Conservation (phyloP, 1,140 invertebrate genomes). For the Orchesella cincta region DNA sequence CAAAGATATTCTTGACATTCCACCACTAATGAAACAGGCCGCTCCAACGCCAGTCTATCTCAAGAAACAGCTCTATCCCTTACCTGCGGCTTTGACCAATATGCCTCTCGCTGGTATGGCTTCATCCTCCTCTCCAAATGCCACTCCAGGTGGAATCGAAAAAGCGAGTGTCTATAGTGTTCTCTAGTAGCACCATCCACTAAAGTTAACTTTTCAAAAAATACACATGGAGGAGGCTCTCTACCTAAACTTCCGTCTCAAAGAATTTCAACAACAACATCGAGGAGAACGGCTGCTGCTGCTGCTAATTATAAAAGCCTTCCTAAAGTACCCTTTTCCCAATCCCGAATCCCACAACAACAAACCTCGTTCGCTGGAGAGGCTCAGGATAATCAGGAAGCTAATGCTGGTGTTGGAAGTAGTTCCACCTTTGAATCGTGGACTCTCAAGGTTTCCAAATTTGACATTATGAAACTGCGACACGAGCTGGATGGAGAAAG, state of each 20-base stretch:
- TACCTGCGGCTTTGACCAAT: neutral
- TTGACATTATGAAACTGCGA: constrained; percentile 9
- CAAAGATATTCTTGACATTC: neutral
- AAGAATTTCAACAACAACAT: too few species aligned
- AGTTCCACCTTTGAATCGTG: neutral
- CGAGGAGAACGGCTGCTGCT: too few species aligned
- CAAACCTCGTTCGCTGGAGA: neutral
- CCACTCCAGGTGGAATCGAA: neutral
- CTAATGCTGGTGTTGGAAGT: neutral
- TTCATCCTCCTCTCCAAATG: too few species aligned
- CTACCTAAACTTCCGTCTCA: too few species aligned
- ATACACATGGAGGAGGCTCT: too few species aligned
- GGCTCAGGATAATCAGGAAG: neutral
- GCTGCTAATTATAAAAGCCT: too few species aligned
- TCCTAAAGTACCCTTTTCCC: too few species aligned
- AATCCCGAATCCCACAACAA: neutral
- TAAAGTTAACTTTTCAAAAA: too few species aligned
- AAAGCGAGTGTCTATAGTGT: neutral
- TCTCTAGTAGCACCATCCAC: neutral
- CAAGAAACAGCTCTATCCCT: neutral
- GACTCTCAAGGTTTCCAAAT: constrained; percentile 22
- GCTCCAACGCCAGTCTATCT: neutral
- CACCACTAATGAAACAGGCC: neutral
- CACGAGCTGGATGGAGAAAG: constrained; percentile 18
- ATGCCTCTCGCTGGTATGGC: too few species aligned